A percentile compares a stretch with the other conserved stretches of the same genome.
phyloP scores from a whole-genome alignment of 2,113 vertebrate species.

The Seriola aureovittata region DNA sequence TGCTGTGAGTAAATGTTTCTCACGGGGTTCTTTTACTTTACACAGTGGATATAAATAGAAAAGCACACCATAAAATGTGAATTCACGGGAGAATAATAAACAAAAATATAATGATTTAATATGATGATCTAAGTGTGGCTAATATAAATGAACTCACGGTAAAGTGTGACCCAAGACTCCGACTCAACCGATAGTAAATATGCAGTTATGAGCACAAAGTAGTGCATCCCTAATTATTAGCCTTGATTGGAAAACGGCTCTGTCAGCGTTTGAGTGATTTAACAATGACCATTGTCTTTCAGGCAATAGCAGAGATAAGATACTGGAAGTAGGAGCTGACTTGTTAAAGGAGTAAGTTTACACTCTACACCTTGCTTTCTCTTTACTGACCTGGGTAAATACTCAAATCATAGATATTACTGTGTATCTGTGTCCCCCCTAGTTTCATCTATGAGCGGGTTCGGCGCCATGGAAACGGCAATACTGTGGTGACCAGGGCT shows the following conservation, averaged over 20 bases:
- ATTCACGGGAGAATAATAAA: not conserved
- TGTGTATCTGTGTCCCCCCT: not conserved
- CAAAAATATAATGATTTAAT: not conserved
- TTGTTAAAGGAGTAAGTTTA: slow-evolving; percentile 83
- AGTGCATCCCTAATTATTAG: not conserved
- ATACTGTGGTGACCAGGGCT: slow-evolving; percentile 59
- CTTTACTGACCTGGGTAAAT: not conserved
- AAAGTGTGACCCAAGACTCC: not conserved
- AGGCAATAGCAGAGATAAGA: slow-evolving; percentile 73
- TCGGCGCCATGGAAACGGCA: slow-evolving; percentile 57
- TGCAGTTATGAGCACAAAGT: not conserved
- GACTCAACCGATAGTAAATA: not conserved
- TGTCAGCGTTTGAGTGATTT: not conserved
- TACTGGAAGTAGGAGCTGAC: slow-evolving; percentile 75
- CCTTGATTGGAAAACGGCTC: not conserved
- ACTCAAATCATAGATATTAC: not conserved
- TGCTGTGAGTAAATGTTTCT: not conserved
- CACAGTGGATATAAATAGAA: not conserved
- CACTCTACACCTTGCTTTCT: not conserved
- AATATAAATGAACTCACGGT: not conserved
- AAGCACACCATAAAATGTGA: not conserved
- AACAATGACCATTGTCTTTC: slow-evolving; percentile 37
- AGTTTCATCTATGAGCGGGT: slow-evolving; percentile 85
- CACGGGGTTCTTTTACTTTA: not conserved
- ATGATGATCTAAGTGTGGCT: not conserved